These are phyloP conservation scores for Addax nasomaculatus DNA, from an alignment of 2,113 vertebrate species.

Conservation along the genomic window DNA sequence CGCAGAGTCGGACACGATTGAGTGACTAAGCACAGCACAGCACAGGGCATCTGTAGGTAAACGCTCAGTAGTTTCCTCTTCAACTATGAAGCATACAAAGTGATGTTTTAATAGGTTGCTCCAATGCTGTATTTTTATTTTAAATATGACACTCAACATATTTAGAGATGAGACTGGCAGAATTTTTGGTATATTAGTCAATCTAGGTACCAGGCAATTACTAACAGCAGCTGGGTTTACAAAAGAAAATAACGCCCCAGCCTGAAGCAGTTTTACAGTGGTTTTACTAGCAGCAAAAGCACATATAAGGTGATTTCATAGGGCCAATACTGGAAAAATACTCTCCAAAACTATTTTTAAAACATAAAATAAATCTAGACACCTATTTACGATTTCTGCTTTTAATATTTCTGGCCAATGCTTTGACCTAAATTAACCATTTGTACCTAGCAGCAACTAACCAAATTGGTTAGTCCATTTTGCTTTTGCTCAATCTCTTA, in stretches of 20 bases:
- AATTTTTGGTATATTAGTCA: background rate
- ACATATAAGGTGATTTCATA: background rate
- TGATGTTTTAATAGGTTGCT: background rate
- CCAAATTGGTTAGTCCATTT: background rate
- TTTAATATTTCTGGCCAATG: background rate
- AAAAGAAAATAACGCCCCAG: background rate
- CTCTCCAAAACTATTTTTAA: background rate
- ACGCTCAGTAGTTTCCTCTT: background rate
- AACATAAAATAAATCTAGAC: background rate
- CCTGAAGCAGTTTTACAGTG: background rate
- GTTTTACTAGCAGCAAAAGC: background rate
- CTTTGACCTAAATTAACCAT: background rate
- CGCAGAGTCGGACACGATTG: rapidly evolving
- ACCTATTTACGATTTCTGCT: background rate
- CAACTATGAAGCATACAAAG: background rate
- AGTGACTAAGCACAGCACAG: background rate
- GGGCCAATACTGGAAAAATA: background rate
- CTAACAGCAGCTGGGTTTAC: background rate
- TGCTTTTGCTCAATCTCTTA: background rate
- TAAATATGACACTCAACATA: background rate
- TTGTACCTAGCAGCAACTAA: background rate
- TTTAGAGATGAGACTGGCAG: background rate
- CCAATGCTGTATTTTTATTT: background rate
- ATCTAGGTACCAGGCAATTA: background rate
- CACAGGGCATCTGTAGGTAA: background rate